Evolutionary conservation across 2,797 vertebrate genomes (phyloP), one percentile per base, ranked within the genome.

Genomic region (Anniella stebbinsi): DNA sequence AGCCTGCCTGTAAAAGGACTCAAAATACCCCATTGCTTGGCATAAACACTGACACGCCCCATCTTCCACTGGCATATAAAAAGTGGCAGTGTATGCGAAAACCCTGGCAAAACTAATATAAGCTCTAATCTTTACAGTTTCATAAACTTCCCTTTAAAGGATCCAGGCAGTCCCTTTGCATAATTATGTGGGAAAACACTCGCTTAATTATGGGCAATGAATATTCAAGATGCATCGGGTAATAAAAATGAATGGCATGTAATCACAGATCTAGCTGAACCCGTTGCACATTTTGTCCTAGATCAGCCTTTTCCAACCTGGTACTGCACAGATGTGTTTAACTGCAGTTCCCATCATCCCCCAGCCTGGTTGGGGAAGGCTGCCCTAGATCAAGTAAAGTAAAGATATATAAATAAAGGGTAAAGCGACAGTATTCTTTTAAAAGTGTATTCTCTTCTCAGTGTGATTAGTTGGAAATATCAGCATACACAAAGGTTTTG

Each of bases 211-310:
- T 76, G 33, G 57, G 10, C 36, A 77, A 51, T 45, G 12, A 45
- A 13, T 51, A 70, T 83, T 57, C 57, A 57, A 77, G 48, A 83
- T 25, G 70, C 13, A 76, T 67, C n/a, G 25, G 48, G 9, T 45
- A 63, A 63, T 63, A 73, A 10, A 81, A 69, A 75, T 9, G 67
- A 81, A 63, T 86, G 83, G 15, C 82, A 90, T 70, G 70, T 87
- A 86, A 84, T 94, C 90, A 94, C 86, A 86, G 93, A 69, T 77
- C 41, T 13, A 30, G 28, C 81, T 54, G 57, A 91, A 76, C 51
- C 60, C 25, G 36, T 51, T 88, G 45, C 89, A 45, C 88, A 67
- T n/a, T 94, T 92, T 91, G 82, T 80, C 77, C 83, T 89, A 60
- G 69, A 87, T 67, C 81, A 57, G n/a, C 60, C 60, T 72, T n/a